Evolutionary conservation across 2,888 invertebrate genomes (phyloP), one percentile per base, ranked within the genome.

Genomic region (Serripes groenlandicus): DNA sequence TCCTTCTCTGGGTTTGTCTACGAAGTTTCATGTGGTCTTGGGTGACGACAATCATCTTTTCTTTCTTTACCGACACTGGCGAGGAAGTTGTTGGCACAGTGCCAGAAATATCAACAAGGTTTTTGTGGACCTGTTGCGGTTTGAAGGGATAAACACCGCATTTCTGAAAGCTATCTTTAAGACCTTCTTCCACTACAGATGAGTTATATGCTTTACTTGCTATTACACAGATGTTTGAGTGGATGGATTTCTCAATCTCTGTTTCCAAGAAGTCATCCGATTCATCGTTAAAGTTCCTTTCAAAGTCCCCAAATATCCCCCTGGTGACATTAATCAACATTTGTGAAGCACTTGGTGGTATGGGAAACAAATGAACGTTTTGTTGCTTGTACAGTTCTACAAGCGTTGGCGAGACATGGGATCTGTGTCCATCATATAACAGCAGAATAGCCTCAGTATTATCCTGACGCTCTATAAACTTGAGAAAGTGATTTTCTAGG

Each of bases 401-500:
- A 18, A 86, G 74, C 3, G 81, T 70, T 5, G 86, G 86, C 4
- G 86, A 86, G 34, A 86, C 79, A 52, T 81, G 81, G 18, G 86
- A 73, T 15, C 86, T 62, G 32, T 83, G 83, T 18, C 86, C 86
- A 71, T 86, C 86, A 74, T 81, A 86, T 58, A 86, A 34, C 11
- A 86, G 54, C 21, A 86, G 56, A 28, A 86, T 86, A n/a, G 86
- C 75, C 42, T 86, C 83, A 3, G 68, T 42, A 35, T 76, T 77
- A n/a, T 81, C 78, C 56, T 78, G 75, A 18, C 86, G 66, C 66
- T 86, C 83, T 34, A 83, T 86, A 52, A 86, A 86, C 62, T 86
- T 86, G 15, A 86, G 72, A 58, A 86, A 86, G 42, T 86, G 86
- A 60, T 86, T 86, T 56, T 86, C 86, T 4, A 86, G 71, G 23